phyloP scores from a whole-genome alignment of 2,797 vertebrate genomes.

The Gymnocypris eckloni region DNA sequence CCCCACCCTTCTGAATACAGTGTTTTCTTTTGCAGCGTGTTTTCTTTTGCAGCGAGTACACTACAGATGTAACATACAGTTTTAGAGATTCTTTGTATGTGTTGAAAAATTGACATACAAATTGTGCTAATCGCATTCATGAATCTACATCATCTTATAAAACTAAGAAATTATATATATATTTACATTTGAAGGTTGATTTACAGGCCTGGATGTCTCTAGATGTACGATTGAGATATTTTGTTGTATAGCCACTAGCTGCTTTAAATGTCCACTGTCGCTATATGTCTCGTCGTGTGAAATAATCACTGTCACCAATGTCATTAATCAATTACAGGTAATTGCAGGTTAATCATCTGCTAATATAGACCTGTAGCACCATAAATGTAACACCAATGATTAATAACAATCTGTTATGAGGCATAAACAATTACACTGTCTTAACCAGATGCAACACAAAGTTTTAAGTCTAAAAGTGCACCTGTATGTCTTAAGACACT shows the following conservation, averaged over 20 bases:
- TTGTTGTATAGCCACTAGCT: not conserved
- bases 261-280: constrained; percentile 51
- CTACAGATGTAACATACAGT: constrained; percentile 17
- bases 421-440: constrained; percentile 1
- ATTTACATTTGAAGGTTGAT: not conserved
- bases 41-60: constrained; percentile 54
- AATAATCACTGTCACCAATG: constrained; percentile 37
- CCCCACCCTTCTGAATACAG: constrained; percentile 66
- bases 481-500: not conserved
- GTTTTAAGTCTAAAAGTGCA: not conserved
- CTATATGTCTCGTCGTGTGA: constrained; percentile 31
- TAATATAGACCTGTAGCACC: constrained; percentile 53
- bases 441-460: not conserved
- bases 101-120: not conserved
- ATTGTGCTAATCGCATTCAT: not conserved
- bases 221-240: not conserved
- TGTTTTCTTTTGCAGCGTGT: constrained; percentile 66
- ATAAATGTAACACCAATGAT: constrained; percentile 33
- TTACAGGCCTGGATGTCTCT: not conserved
- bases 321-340: constrained; percentile 43
- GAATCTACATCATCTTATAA: not conserved
- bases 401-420: constrained; percentile 27
- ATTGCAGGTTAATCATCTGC: constrained; percentile 26
- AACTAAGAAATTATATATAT: not conserved
- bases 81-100: not conserved